Evolutionary conservation across 2,113 vertebrate genomes (phyloP), one percentile per base, ranked within the genome.

Genomic region (Caranx ignobilis): DNA sequence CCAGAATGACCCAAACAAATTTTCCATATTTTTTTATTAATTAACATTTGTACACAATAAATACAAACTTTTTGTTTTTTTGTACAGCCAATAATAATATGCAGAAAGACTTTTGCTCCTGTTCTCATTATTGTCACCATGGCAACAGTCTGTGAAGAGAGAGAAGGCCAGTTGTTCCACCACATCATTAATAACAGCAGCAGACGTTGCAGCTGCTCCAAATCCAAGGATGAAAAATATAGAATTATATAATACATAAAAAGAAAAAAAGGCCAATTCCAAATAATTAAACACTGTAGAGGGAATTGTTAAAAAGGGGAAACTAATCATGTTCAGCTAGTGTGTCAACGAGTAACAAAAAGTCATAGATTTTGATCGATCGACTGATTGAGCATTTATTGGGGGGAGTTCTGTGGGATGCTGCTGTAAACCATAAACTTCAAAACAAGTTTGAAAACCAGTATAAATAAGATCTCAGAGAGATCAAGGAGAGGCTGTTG

Each of bases 31-130:
- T 95, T 97, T 97, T 98, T 97, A 96, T 99, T 99, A 97, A 97
- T 97, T 96, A 98, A 99, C 96, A 96, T 97, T 98, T 99, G 96
- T 99, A 99, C 97, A 99, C 97, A 99, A 99, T 99, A 99, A 99
- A 99, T 99, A 99, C 97, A 99, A 99, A 99, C 87, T 88, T 89
- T 94, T 71, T 26, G 26, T 26, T 96, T 97, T 97, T 97, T 97
- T 97, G 96, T 97, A 98, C 96, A 98, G 96, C 96, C 85, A 90
- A 89, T 97, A 96, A 95, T 96, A 96, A 95, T 97, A 95, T 93
- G 94, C 95, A 96, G 96, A 97, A 96, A 96, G 95, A 95, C 94
- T 88, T 94, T 91, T 88, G 94, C 95, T 94, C 91, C 93, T 91
- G 90, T 96, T 94, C 91, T 95, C 94, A 91, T 95, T 95, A 95